Base-by-base conservation (phyloP, 2,888 invertebrate genomes). In the Torymus aiolomorphi region DNA sequence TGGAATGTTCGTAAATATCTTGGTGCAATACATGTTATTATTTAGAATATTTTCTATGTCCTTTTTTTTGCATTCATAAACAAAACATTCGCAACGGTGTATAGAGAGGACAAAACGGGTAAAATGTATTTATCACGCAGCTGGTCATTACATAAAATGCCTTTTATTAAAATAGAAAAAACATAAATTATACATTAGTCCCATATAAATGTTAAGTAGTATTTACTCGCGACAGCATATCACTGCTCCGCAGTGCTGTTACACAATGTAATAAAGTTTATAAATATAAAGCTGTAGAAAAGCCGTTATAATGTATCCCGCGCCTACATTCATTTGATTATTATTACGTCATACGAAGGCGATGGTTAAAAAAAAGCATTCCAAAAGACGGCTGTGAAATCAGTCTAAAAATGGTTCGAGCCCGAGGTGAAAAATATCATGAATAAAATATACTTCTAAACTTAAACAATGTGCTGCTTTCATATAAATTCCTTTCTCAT, bases 161-260 rank as follows among this genome's bases (percentile, higher is more conserved):
- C 65, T 74, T 65, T 76, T 76, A 80, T 72, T 76, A 61, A 76
- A 80, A 76, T 79, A 75, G 16, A 79, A 71, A 76, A 76, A 62
- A 75, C 52, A 54, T 11, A 62, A 65, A 61, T 62, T 24, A 49
- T 61, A 70, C 49, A 61, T 54, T 71, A 61, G 42, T 63, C 24
- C 59, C 10, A 52, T 71, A 70, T 70, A 75, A 74, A 71, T 59
- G 56, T 76, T 67, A 62, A 67, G 14, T 62, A 71, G 52, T 59
- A 62, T 62, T 75, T 67, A 67, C 51, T 51, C 13, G 52, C 56
- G 31, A 80, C 10, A 42, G 42, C 42, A 62, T 72, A 31, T 72
- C 49, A 72, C 62, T 65, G 70, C 74, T 52, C 57, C 57, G 70
- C 75, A 75, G 70, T 70, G 31, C 20, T 16, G 56, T 56, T 42